A percentile compares a stretch with the other conserved stretches of the same genome.
Conservation (phyloP, 2,888 invertebrate species). For the Dynastes hyllus region DNA sequence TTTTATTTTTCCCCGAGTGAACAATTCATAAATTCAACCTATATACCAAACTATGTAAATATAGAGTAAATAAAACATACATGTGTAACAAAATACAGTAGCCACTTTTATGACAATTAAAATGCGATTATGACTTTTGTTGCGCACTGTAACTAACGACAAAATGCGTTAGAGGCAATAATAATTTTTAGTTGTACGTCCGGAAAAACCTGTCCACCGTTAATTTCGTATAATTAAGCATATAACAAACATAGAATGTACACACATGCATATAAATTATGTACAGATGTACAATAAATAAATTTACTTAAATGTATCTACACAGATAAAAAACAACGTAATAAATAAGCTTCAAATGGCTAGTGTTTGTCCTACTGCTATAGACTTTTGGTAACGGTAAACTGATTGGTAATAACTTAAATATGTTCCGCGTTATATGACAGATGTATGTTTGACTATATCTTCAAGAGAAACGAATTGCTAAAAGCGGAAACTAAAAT, state of each 20-base stretch:
- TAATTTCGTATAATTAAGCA: conserved; percentile 30
- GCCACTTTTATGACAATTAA: too few species aligned
- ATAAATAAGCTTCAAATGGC: conserved; percentile 21
- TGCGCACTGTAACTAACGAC: too few species aligned
- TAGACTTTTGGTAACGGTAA: conserved; percentile 28
- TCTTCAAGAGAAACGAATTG: conserved; percentile 11
- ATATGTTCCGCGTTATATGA: conserved; percentile 19
- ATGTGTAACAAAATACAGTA: too few species aligned
- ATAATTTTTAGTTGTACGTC: background rate
- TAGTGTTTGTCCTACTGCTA: conserved; percentile 9
- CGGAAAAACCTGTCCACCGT: conserved; percentile 20
- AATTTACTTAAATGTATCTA: conserved; percentile 2
- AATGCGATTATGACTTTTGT: too few species aligned
- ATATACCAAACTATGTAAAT: too few species aligned
- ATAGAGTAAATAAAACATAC: too few species aligned
- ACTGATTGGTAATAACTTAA: conserved; percentile 26
- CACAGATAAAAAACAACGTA: background rate
- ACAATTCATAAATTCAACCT: too few species aligned
- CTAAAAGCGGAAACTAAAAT: conserved; percentile 4
- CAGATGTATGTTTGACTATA: background rate
- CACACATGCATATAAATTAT: background rate
- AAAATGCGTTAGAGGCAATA: too few species aligned
- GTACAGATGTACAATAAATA: too few species aligned
- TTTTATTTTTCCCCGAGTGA: too few species aligned
- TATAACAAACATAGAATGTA: conserved; percentile 4